These are phyloP conservation scores for Nymphalis io DNA, from an alignment of 1,140 invertebrate genomes.

Conservation along the genomic window DNA sequence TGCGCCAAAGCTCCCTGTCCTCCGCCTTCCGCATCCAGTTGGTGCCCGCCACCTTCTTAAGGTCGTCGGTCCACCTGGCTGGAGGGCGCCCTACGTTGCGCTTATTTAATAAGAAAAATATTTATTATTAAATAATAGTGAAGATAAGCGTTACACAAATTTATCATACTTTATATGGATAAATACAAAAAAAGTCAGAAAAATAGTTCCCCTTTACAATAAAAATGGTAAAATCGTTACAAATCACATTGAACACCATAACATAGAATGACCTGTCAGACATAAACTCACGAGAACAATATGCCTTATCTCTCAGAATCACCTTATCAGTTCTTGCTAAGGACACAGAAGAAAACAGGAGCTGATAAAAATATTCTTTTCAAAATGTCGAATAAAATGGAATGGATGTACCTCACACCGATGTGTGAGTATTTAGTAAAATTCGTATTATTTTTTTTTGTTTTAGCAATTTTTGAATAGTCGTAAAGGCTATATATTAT, in stretches of 20 bases:
- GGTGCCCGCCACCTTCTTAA: no score
- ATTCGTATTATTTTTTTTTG: no score
- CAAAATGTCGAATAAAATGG: slow-evolving; percentile 62
- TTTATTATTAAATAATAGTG: not conserved
- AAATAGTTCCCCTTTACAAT: slow-evolving; percentile 26
- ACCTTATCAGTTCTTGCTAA: slow-evolving; percentile 53
- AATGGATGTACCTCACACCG: slow-evolving; percentile 51
- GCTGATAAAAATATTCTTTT: slow-evolving; percentile 73
- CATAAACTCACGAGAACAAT: slow-evolving; percentile 51
- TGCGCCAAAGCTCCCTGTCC: no score
- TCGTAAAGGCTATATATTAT: no score
- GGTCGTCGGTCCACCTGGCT: no score
- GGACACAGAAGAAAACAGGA: slow-evolving; percentile 58
- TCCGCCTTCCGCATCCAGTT: no score
- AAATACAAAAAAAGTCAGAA: slow-evolving; percentile 10
- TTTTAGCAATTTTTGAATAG: no score
- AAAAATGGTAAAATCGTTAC: slow-evolving; percentile 45
- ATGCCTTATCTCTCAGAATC: slow-evolving; percentile 51
- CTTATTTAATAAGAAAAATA: not conserved
- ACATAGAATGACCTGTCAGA: slow-evolving; percentile 54
- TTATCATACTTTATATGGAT: slow-evolving; percentile 7
- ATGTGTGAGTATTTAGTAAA: slow-evolving; percentile 5
- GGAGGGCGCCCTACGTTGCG: no score
- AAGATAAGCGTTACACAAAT: not conserved
- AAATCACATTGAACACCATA: slow-evolving; percentile 45